Conservation (phyloP, 2,113 vertebrate species). For the Upupa epops region DNA sequence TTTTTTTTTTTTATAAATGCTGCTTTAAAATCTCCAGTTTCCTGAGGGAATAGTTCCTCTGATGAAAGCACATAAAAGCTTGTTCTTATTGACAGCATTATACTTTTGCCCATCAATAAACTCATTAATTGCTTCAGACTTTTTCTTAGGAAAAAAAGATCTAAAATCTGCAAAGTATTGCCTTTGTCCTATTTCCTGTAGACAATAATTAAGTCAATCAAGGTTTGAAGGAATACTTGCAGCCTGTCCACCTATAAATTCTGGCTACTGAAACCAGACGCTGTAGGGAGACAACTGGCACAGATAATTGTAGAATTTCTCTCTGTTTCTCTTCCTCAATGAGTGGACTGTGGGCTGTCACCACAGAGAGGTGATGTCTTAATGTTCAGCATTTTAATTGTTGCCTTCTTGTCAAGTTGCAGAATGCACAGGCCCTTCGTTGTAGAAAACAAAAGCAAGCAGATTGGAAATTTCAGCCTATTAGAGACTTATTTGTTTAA, state of each 20-base stretch:
- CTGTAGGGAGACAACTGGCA: neutral
- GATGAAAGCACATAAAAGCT: constrained; percentile 6
- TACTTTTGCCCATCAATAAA: constrained; percentile 35
- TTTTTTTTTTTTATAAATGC: neutral
- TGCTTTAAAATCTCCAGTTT: neutral
- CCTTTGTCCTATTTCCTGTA: neutral
- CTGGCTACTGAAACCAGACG: neutral
- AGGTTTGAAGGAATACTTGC: neutral
- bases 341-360: neutral
- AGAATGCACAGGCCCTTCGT: neutral
- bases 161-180: neutral
- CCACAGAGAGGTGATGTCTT: neutral
- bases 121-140: constrained; percentile 18
- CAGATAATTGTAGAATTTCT: neutral
- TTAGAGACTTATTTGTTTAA: no score
- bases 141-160: neutral
- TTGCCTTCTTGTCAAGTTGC: neutral
- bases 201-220: neutral
- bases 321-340: neutral
- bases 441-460: neutral
- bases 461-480: neutral
- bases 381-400: neutral
- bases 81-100: constrained; percentile 5
- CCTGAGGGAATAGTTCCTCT: neutral
- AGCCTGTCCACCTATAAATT: neutral